Percentiles rank a stretch among this genome's conserved stretches.
These are phyloP conservation scores for Drosophila pectinifera DNA, from an alignment of 1,140 invertebrate species.

Conservation along the genomic window DNA sequence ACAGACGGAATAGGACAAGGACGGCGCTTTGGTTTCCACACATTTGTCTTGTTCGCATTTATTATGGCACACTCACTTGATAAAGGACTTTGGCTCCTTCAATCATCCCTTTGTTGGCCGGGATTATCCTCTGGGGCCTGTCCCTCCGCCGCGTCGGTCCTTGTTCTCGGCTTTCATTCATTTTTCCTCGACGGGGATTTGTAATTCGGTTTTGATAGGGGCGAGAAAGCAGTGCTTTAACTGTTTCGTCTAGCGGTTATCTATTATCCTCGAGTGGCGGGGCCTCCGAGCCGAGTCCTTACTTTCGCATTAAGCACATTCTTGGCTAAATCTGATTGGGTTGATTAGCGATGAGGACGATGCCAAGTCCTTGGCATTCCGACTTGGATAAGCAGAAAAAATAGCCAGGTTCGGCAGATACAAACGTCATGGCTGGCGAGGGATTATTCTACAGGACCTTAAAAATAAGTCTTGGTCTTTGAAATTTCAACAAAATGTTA, in stretches of 20 bases:
- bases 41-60: conserved; percentile 57
- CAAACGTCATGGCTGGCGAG: neutral
- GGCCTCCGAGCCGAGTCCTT: conserved; percentile 38
- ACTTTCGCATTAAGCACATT: conserved; percentile 67
- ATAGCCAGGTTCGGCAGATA: neutral
- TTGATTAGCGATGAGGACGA: conserved; percentile 16
- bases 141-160: neutral
- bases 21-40: conserved; percentile 31
- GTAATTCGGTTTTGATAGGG: conserved; percentile 78
- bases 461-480: too few species aligned
- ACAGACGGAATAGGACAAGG: conserved; percentile 35
- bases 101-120: conserved; percentile 72
- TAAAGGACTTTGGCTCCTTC: conserved; percentile 71
- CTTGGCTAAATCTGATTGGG: conserved; percentile 51
- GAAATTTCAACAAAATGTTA: too few species aligned
- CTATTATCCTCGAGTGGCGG: conserved; percentile 27
- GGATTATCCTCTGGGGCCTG: conserved; percentile 51
- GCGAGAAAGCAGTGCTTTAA: conserved; percentile 43
- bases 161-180: conserved; percentile 21
- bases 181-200: conserved; percentile 58
- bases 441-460: neutral
- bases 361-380: neutral
- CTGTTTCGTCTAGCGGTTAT: conserved; percentile 53
- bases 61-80: conserved; percentile 75
- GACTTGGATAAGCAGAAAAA: neutral